Base-by-base conservation (phyloP, 2,888 invertebrate species). In the Pterostichus madidus region DNA sequence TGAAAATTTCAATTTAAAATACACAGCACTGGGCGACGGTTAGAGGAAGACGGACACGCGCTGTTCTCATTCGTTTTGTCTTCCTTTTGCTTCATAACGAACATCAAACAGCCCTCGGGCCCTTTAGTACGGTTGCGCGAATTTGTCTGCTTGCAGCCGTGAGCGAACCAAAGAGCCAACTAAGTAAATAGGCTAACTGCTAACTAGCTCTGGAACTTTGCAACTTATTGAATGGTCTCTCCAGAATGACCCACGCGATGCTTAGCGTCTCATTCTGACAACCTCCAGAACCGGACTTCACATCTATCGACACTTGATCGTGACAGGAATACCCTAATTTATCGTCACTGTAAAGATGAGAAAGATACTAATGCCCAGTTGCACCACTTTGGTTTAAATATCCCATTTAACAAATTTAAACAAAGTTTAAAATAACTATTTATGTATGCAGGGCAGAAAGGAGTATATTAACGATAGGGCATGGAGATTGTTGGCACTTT, bases 1-100 rank as follows among this genome's bases (percentile, higher is more conserved):
- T 88, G 87, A 88, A 88, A 75, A 88, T 88, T 88, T 88, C 87
- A 88, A 88, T 88, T 88, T 88, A 87, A 88, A 88, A 88, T 88
- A 86, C 86, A 87, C 86, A 86, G 86, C 75, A 56, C 11, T 24
- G 75, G 49, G 32, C 39, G 39, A 39, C 39, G 39, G 31, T 11
- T 11, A 52, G 75, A 75, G 32, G 52, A 31, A 52, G 31, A 52
- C 17, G 56, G 77, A 77, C 77, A 39, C 31, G 31, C n/a, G 39
- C 56, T 52, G 31, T 24, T 61, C 79, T 64, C 61, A 80, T 81
- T 81, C 81, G 81, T 81, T 81, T 81, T 81, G 81, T 81, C 81
- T 81, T 81, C 81, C 46, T 81, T 80, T 81, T 75, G 75, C 75
- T 59, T 81, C 73, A 81, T 81, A 81, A 81, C 81, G 81, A 81